Evolutionary conservation across 2,113 vertebrate genomes (phyloP), one percentile per base, ranked within the genome.

Genomic region (Piprites chloris): DNA sequence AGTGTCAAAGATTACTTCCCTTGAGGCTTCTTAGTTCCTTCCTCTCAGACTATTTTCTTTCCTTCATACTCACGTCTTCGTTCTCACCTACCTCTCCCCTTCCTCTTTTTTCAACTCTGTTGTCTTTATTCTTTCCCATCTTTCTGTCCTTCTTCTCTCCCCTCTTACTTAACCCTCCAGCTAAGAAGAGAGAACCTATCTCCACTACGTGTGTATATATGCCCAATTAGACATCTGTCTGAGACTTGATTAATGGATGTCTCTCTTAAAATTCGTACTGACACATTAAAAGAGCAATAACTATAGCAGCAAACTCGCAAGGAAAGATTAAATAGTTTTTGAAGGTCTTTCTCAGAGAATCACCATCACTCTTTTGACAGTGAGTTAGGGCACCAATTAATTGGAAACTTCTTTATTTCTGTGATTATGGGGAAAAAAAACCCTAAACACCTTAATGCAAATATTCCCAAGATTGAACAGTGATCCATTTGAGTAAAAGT

Each of bases 21-120:
- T 82, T 89, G 89, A 92, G 93, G 58, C 92, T 88, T 87, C 68
- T 95, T 65, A 80, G 81, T 93, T 95, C 50, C 81, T 92, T 90
- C 72, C 77, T 77, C 46, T 92, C 53, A 88, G 35, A 67, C 33
- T 37, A 19, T 82, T 92, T 89, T 84, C 55, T 71, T 92, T 94
- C 72, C 33, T 44, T 83, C 50, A 75, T 33, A 72, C 11, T 55
- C 53, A 72, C 9, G 11, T 53, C 33, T 56, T 83, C 26, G 73
- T 84, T 90, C 37, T 87, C 41, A 50, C 17, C 35, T 65, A 42
- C 13, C 14, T 61, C 69, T 82, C 52, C 32, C 13, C 41, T 72
- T 87, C n/a, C 58, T 67, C 46, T 90, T 87, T 86, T 80, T 67
- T 75, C 35, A 81, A 2, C 12, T 65, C 33, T 10, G 14, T 23